A percentile compares a stretch with the other conserved stretches of the same genome.
Evolutionary conservation across 2,888 invertebrate species (phyloP).

Genomic region (Lochmaea capreae): DNA sequence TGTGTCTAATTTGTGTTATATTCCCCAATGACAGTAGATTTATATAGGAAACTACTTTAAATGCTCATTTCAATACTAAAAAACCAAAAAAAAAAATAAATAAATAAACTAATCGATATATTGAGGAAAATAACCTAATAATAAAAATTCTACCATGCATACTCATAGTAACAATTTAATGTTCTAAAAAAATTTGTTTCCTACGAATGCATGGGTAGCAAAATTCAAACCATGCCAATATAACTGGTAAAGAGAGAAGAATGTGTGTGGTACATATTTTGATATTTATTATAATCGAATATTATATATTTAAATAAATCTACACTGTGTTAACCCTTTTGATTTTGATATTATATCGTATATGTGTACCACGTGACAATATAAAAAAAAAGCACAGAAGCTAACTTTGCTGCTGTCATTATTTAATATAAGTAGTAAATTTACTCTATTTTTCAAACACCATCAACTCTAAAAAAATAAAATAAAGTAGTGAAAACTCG

Average conservation of each 20-base stretch:
- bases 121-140: constrained; percentile 37
- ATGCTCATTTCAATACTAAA: constrained; percentile 5
- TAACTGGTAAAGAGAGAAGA: constrained; percentile 48
- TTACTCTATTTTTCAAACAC: constrained; percentile 27
- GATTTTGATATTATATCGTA: too few relatives aligned
- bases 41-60: not conserved
- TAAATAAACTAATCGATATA: not conserved
- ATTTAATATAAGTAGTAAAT: constrained; percentile 1
- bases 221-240: constrained; percentile 55
- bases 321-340: not conserved
- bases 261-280: constrained; percentile 14
- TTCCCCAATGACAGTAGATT: constrained; percentile 16
- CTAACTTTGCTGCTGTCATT: constrained; percentile 1
- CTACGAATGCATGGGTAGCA: constrained; percentile 58
- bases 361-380: constrained; percentile 17
- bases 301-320: not conserved
- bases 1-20: constrained; percentile 13
- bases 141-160: constrained; percentile 55
- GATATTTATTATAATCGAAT: not conserved
- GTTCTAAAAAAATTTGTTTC: constrained; percentile 52
- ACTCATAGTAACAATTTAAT: constrained; percentile 52
- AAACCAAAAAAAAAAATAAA: constrained; percentile 3
- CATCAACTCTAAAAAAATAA: constrained; percentile 33
- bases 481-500: constrained; percentile 34
- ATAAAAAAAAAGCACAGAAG: constrained; percentile 1